A percentile compares a stretch with the other conserved stretches of the same genome.
Evolutionary conservation across 2,797 vertebrate genomes (phyloP).

Genomic region (Serranus cabrilla): DNA sequence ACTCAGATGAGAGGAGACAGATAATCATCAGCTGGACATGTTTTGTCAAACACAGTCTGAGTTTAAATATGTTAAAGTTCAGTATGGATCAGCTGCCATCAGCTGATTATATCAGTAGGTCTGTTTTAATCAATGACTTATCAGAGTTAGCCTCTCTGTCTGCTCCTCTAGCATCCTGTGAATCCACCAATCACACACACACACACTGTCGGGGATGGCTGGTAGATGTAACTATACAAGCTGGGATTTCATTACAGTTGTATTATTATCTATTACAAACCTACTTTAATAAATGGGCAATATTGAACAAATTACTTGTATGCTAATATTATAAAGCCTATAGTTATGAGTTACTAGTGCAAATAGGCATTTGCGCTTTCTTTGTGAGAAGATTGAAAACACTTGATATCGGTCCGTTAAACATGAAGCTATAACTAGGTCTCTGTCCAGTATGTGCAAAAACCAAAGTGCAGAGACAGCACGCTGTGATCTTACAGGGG

Average conservation of each 20-base stretch:
- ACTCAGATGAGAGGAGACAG: background rate
- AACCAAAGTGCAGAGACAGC: background rate
- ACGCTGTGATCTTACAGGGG: background rate
- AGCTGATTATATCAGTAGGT: background rate
- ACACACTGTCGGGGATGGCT: background rate
- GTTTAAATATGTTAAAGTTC: background rate
- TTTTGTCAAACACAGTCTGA: background rate
- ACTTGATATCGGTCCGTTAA: background rate
- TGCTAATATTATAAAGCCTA: too few relatives aligned
- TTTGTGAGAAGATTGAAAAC: too few relatives aligned
- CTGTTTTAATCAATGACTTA: slow-evolving; percentile 1
- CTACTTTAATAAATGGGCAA: background rate
- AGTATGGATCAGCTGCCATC: slow-evolving; percentile 7
- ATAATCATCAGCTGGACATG: background rate
- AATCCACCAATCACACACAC: background rate
- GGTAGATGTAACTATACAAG: background rate
- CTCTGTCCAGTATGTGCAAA: background rate
- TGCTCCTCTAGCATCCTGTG: background rate
- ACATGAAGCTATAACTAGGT: background rate
- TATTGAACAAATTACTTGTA: too few relatives aligned
- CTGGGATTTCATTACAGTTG: background rate
- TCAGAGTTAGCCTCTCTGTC: background rate
- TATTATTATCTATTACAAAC: background rate
- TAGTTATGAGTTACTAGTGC: background rate
- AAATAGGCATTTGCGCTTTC: background rate